These are phyloP conservation scores for Netelia melanura DNA, from an alignment of 2,888 invertebrate species.

Conservation along the genomic window DNA sequence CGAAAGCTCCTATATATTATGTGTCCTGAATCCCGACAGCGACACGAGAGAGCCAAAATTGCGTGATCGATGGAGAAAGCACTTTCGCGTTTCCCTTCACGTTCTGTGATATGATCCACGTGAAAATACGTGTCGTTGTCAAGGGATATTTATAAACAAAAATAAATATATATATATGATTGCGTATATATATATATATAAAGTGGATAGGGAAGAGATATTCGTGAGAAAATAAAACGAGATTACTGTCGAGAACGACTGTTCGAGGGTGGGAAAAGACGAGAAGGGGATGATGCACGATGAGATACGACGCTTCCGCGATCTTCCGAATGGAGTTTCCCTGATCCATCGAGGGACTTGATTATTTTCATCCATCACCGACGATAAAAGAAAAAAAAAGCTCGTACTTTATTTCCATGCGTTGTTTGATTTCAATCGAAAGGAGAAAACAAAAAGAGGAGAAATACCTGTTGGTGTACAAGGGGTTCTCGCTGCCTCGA, in stretches of 20 bases:
- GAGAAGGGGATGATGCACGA: background rate
- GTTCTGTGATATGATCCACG: constrained; percentile 27
- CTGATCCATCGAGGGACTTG: background rate
- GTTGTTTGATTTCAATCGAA: constrained; percentile 1
- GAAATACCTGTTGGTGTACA: constrained; percentile 81
- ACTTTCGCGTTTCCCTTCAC: constrained; percentile 39
- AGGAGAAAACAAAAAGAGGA: background rate
- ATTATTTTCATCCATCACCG: background rate
- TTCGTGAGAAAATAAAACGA: constrained; percentile 43
- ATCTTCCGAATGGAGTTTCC: constrained; percentile 8
- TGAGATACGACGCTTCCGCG: constrained; percentile 3
- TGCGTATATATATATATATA: background rate
- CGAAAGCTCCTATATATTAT: constrained; percentile 1
- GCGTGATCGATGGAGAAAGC: constrained; percentile 61
- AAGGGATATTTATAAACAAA: constrained; percentile 38
- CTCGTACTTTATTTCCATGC: background rate
- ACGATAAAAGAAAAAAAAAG: background rate
- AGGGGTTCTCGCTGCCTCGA: constrained; percentile 82
- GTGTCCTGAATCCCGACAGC: constrained; percentile 19
- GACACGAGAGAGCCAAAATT: constrained; percentile 54
- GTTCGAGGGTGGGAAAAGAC: background rate
- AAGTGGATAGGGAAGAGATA: background rate
- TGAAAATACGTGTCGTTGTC: constrained; percentile 48
- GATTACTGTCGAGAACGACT: constrained; percentile 26
- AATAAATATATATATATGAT: constrained; percentile 9